These are phyloP conservation scores for Hirtodrosophila cameraria DNA, from an alignment of 2,888 invertebrate genomes.

Conservation along the genomic window DNA sequence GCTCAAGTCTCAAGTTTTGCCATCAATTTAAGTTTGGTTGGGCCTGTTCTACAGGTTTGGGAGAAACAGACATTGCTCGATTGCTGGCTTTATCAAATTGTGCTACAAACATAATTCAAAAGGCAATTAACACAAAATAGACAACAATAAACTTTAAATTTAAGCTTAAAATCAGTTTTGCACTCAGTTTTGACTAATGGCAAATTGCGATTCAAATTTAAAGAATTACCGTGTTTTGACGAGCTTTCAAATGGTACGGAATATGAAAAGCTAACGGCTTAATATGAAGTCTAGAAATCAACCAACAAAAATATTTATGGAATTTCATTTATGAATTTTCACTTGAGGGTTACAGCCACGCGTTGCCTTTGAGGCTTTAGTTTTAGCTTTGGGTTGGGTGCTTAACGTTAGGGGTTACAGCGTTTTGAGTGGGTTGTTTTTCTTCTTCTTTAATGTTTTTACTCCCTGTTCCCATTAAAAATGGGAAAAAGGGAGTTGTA, in stretches of 20 bases:
- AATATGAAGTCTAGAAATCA: conserved; percentile 54
- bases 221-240: not conserved
- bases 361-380: conserved; percentile 1
- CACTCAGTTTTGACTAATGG: too few relatives aligned
- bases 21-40: too few relatives aligned
- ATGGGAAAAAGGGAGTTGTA: too few relatives aligned
- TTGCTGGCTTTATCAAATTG: too few relatives aligned
- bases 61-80: too few relatives aligned
- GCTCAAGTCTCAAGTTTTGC: too few relatives aligned
- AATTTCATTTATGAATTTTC: conserved; percentile 75
- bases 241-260: not conserved
- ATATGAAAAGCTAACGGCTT: conserved; percentile 31
- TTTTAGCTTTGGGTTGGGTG: conserved; percentile 5
- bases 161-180: not conserved
- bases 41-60: too few relatives aligned
- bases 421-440: not conserved
- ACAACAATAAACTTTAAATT: not conserved
- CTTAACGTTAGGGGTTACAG: too few relatives aligned
- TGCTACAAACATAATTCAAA: too few relatives aligned
- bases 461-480: too few relatives aligned
- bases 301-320: conserved; percentile 69
- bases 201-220: conserved; percentile 16
- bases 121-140: not conserved
- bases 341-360: conserved; percentile 48
- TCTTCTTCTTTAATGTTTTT: too few relatives aligned